phyloP scores from a whole-genome alignment of 2,888 invertebrate species.

The Platerodrilus igneus region DNA sequence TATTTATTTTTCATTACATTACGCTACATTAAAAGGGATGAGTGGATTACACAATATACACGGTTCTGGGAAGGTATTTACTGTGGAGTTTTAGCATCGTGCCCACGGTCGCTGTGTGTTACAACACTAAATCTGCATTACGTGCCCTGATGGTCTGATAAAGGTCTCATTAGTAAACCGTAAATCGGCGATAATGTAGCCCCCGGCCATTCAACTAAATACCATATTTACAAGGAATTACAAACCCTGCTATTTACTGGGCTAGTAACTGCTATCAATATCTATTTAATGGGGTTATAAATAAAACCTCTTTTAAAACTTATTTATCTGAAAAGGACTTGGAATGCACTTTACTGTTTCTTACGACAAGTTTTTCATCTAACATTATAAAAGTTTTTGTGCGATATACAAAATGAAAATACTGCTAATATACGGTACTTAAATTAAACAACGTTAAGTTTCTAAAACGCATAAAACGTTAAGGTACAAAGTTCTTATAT shows the following conservation, averaged over 20 bases:
- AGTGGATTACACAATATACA: constrained; percentile 20
- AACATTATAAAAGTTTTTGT: no score
- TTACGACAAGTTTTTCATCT: no score
- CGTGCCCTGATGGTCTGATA: constrained; percentile 50
- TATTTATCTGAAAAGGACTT: no score
- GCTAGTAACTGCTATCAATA: constrained; percentile 28
- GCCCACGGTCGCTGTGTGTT: constrained; percentile 33
- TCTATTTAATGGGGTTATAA: constrained; percentile 27
- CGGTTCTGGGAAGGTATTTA: constrained; percentile 37
- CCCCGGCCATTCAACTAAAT: constrained; percentile 30
- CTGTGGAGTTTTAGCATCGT: constrained; percentile 39
- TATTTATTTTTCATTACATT: no score
- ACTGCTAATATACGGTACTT: no score
- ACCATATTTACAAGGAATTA: constrained; percentile 32
- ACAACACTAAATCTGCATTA: constrained; percentile 49
- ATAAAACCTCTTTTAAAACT: constrained; percentile 21
- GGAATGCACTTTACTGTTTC: no score
- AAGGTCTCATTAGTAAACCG: constrained; percentile 52
- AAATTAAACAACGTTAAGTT: no score
- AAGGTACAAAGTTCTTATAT: no score
- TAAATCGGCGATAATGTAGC: constrained; percentile 46
- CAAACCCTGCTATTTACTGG: constrained; percentile 27
- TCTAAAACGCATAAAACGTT: no score
- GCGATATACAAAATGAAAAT: no score
- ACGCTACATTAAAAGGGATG: constrained; percentile 11